Evolutionary conservation across 2,888 invertebrate species (phyloP).

Genomic region (Oasisia sp.): DNA sequence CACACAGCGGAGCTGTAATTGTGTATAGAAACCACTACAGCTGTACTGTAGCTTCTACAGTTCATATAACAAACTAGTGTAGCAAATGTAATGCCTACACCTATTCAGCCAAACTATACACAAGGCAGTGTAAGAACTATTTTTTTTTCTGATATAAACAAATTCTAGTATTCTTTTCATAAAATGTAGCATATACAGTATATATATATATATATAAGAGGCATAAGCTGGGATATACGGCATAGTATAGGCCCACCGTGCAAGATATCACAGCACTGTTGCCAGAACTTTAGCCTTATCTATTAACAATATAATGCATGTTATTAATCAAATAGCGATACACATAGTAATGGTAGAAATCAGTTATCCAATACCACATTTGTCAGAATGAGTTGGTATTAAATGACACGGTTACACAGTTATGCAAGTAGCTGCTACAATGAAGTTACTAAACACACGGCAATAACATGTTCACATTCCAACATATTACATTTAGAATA

Average conservation of each 20-base stretch:
- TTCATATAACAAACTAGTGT: neutral
- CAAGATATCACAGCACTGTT: neutral
- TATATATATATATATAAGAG: neutral
- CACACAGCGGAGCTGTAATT: no score
- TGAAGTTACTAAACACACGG: neutral
- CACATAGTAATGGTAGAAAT: neutral
- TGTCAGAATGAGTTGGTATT: neutral
- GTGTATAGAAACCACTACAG: neutral
- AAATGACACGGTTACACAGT: neutral
- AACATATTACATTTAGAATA: neutral
- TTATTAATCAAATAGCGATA: neutral
- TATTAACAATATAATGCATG: neutral
- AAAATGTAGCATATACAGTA: no score
- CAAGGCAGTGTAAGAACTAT: no score
- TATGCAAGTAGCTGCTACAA: neutral
- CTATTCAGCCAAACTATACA: no score
- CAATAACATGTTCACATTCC: neutral
- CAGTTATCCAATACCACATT: neutral
- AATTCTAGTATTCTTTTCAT: no score
- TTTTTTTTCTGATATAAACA: no score
- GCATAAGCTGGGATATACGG: neutral
- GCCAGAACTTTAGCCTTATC: neutral
- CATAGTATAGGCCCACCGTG: neutral
- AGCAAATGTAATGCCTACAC: neutral
- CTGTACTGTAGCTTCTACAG: neutral